Percentiles rank a stretch among this genome's conserved stretches.
Evolutionary conservation across 2,888 invertebrate genomes (phyloP).

Genomic region (Cantharis rufa): DNA sequence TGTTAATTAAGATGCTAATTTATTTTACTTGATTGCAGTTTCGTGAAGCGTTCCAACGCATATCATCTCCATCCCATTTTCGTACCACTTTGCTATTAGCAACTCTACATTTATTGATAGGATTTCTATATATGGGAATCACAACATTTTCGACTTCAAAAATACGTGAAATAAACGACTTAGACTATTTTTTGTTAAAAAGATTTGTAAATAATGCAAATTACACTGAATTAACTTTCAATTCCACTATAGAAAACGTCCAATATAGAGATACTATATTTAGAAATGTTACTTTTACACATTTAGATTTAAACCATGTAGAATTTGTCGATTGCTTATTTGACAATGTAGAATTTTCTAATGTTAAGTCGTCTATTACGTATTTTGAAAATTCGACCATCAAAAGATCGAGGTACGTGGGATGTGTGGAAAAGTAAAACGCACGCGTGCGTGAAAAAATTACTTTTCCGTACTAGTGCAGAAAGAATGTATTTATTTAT

Average conservation of each 20-base stretch:
- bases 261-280: constrained; percentile 66
- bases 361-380: constrained; percentile 72
- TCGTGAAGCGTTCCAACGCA: constrained; percentile 70
- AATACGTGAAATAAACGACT: constrained; percentile 56
- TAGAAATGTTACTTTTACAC: constrained; percentile 67
- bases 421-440: too few relatives aligned
- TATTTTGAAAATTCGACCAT: constrained; percentile 67
- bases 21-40: constrained; percentile 58
- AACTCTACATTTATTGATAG: constrained; percentile 61
- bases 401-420: constrained; percentile 63
- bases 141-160: constrained; percentile 61
- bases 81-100: constrained; percentile 67
- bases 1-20: background rate
- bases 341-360: constrained; percentile 69
- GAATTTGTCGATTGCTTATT: constrained; percentile 73
- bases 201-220: constrained; percentile 42
- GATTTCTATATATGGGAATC: constrained; percentile 59
- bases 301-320: constrained; percentile 73
- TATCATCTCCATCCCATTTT: constrained; percentile 67
- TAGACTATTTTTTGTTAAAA: constrained; percentile 45
- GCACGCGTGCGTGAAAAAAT: background rate
- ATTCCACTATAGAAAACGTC: constrained; percentile 66
- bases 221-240: constrained; percentile 57
- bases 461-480: background rate
- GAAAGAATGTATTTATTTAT: background rate